Base-by-base conservation (phyloP, 2,888 invertebrate genomes). In the Stomorhina lunata region DNA sequence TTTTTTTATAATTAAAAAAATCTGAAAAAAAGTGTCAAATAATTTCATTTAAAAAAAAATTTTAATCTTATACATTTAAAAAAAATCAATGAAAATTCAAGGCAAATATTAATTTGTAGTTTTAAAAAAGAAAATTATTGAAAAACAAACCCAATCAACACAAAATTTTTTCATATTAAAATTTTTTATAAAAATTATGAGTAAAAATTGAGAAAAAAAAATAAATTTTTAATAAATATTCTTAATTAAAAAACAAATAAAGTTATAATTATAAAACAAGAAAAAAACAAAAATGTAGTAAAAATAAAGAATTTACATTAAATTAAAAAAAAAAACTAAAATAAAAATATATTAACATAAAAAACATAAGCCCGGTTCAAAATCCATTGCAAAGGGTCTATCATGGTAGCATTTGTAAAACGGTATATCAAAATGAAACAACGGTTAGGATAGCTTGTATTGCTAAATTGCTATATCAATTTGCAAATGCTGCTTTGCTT, bases 31-130 rank as follows among this genome's bases (percentile, higher is more conserved):
- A 45, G 75, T 75, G 75, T 75, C 75, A 75, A 75, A 75, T 45
- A 66, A 57, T 25, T 66, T 57, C 40, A 50, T 22, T 29, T 65
- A 9, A 45, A 53, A 25, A 25, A 22, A 25, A 25, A 17, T 40
- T 22, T 61, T 48, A n/a, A n/a, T n/a, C 57, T 57, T 34, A 55
- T 45, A 4, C 5, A 43, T 17, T 32, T 32, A 29, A 40, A 32
- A 15, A 40, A 66, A 22, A 37, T 57, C 45, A 66, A 76, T 5
- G 27, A 68, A 66, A 61, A 50, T 40, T 43, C 50, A 69, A 73
- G 55, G 71, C 71, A 77, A 77, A 81, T 78, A 78, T 68, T 79
- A 82, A 78, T 78, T 81, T 68, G 73, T 81, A 81, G 81, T 78
- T 78, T 73, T 29, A 59, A 68, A 50, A 77, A 43, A n/a, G 20